Evolutionary conservation across 2,113 vertebrate genomes (phyloP), one percentile per base, ranked within the genome.

Genomic region (Strix aluco): DNA sequence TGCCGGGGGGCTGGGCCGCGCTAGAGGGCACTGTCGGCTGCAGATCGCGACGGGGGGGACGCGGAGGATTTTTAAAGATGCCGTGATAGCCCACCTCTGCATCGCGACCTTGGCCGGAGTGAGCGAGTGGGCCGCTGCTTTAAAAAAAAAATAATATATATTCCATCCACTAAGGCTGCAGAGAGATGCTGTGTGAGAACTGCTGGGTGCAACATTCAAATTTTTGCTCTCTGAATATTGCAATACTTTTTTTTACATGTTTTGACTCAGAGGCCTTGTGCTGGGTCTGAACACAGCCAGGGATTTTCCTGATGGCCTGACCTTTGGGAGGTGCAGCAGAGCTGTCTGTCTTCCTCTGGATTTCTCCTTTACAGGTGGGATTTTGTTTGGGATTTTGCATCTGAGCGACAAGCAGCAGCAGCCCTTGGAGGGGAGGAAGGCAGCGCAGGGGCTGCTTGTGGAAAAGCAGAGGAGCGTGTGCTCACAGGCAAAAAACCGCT

Each of bases 11-110:
- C 0, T 3, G 11, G 46, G 46, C 3, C 8, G 26, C 88, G 38
- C 94, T 78, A 90, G 95, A 77, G 84, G 96, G 96, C 86, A 70
- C 82, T 95, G 88, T 81, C 61, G 66, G 58, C 95, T 82, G 75
- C 55, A 26, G 32, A 62, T 92, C 26, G 6, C 0, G 5, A 40
- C 22, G 6, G 36, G 32, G 20, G 65, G 29, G 34, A 23, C 5
- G 1, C 1, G 4, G 63, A 38, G 42, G 11, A 2, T 18, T 30
- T 59, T 1, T n/a, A 3, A n/a, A 12, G 21, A 10, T 10, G 17
- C 44, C 4, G 8, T 15, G 40, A 40, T 15, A 61, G 19, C 51
- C 44, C 72, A 59, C 10, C 40, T 16, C 36, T 27, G 77, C 62
- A 30, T 57, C 40, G 9, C 4, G 19, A 9, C 46, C 51, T 51